Base-by-base conservation (phyloP, 1,140 invertebrate species). In the Drosophila setifemur region DNA sequence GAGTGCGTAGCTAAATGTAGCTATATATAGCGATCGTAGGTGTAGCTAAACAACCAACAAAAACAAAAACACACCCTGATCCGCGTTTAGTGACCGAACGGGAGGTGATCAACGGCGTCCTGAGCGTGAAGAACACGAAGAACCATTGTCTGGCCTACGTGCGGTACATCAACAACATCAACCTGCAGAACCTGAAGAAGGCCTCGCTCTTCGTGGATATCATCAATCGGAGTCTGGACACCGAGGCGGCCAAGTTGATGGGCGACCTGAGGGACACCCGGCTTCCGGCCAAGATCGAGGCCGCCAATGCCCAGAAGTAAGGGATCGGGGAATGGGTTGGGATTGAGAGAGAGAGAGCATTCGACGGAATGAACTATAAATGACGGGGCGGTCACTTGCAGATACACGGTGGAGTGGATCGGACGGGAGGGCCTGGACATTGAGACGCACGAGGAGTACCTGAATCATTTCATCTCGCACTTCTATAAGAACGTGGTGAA, bases 91-190 rank as follows among this genome's bases (percentile, higher is more conserved):
- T 99, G 7, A 99, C 98, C 0, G 98, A 99, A 92, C 91, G 98
- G 44, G 98, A 99, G 92, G 97, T 99, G 0, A 98, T 98, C 55
- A 97, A 98, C 76, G 98, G 98, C 0, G 93, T 99, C 28, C 90
- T 99, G 7, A 97, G 96, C 74, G 98, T 98, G 0, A 96, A 97
- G 79, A 98, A 98, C 77, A 98, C 97, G 0, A 97, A 97, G 90
- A 98, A 98, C 79, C 98, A 99, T 91, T 98, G 97, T 77, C 91
- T 99, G n/a, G 97, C 97, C 0, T 99, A 98, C 88, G 94, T 99
- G 2, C 92, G 98, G 39, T 97, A 98, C 89, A 99, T 99, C 85
- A 98, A 98, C 90, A 99, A 99, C 86, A 99, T 99, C 21, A 99
- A 99, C 91, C 92, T 99, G 19, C 97, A 98, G 90, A 97, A 99